A percentile compares a stretch with the other conserved stretches of the same genome.
Conservation (phyloP, 2,113 vertebrate species). For the Macaca nemestrina region DNA sequence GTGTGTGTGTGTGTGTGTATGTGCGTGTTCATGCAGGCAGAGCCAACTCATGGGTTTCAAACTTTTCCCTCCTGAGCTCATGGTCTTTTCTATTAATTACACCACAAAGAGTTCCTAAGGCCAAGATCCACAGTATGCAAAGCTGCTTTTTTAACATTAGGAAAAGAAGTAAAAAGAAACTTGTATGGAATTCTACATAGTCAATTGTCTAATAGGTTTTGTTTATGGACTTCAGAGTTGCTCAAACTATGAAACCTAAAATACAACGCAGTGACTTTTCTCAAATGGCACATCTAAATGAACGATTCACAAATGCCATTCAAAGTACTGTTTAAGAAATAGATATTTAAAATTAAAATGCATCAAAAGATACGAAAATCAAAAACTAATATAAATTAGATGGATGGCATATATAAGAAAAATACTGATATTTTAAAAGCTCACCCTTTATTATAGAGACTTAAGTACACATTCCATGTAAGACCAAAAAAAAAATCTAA, state of each 20-base stretch:
- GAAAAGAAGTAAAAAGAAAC: not conserved
- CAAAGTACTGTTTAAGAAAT: not conserved
- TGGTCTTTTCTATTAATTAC: not conserved
- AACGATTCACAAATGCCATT: not conserved
- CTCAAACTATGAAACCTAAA: not conserved
- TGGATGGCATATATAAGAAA: not conserved
- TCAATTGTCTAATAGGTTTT: not conserved
- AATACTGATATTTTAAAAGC: not conserved
- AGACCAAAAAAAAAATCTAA: not conserved
- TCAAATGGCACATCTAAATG: not conserved
- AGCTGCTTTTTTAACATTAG: slow-evolving; percentile 4
- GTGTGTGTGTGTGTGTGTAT: not conserved
- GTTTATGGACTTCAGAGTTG: not conserved
- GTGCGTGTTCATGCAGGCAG: not conserved
- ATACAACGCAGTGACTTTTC: not conserved
- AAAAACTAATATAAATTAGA: not conserved
- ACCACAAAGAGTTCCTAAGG: not conserved
- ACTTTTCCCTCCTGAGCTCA: not conserved
- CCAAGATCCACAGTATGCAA: not conserved
- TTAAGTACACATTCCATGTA: not conserved
- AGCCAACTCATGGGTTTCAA: not conserved
- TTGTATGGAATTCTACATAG: not conserved
- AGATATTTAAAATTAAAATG: not conserved
- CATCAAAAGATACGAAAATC: not conserved
- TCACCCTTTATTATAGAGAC: not conserved